A percentile compares a stretch with the other conserved stretches of the same genome.
These are phyloP conservation scores for Netelia melanura DNA, from an alignment of 2,888 invertebrate species.

Conservation along the genomic window DNA sequence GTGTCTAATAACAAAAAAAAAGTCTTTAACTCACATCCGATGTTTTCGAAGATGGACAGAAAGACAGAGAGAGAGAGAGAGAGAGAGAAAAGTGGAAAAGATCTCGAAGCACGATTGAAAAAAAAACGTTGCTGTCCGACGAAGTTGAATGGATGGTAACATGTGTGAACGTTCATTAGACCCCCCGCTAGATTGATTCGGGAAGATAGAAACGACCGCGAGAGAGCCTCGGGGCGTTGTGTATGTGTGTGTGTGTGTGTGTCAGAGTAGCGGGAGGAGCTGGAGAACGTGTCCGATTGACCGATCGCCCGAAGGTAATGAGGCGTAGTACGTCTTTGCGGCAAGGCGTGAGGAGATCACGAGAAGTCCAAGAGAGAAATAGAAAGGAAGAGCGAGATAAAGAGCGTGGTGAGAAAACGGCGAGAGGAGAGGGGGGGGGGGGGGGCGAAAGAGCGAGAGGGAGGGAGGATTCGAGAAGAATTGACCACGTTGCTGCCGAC, in stretches of 20 bases:
- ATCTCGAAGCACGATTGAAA: slow-evolving; percentile 40
- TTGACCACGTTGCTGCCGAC: slow-evolving; percentile 48
- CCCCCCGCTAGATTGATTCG: slow-evolving; percentile 40
- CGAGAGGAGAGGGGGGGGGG: slow-evolving; percentile 21
- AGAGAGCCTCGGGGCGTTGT: slow-evolving; percentile 37
- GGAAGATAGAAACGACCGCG: slow-evolving; percentile 36
- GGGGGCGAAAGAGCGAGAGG: slow-evolving; percentile 9
- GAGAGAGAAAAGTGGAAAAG: slow-evolving; percentile 5
- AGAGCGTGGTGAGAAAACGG: slow-evolving; percentile 22
- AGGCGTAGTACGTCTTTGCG: slow-evolving; percentile 54
- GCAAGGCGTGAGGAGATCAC: slow-evolving; percentile 21
- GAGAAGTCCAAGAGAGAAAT: slow-evolving; percentile 19
- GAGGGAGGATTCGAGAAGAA: slow-evolving; percentile 3
- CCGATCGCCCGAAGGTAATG: slow-evolving; percentile 68
- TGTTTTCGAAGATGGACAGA: slow-evolving; percentile 2
- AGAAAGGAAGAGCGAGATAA: slow-evolving; percentile 22
- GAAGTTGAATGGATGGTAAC: slow-evolving; percentile 42
- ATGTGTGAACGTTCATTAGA: slow-evolving; percentile 60
- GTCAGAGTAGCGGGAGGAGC: slow-evolving; percentile 35
- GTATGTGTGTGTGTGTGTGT: background rate
- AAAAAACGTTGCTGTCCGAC: slow-evolving; percentile 7
- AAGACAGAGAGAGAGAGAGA: background rate
- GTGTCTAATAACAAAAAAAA: slow-evolving; percentile 14
- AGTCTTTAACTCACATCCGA: background rate
- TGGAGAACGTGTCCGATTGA: slow-evolving; percentile 58